Percentiles rank a stretch among this genome's conserved stretches.
phyloP scores from a whole-genome alignment of 1,140 invertebrate species.

The Plutomurus gul region DNA sequence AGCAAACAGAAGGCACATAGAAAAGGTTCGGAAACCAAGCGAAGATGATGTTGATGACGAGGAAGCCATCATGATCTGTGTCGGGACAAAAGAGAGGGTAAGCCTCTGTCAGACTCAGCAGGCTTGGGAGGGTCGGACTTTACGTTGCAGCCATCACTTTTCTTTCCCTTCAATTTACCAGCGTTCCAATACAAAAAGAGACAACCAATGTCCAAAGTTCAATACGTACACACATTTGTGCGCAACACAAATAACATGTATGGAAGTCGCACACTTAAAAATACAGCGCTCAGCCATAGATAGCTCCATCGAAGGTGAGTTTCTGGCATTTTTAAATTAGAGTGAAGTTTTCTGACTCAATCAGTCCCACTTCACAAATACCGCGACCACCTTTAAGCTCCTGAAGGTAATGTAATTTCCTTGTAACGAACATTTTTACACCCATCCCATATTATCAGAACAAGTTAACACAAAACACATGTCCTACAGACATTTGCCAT shows the following conservation, averaged over 20 bases:
- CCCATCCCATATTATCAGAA: no score
- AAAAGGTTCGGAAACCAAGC: background rate
- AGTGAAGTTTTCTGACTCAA: no score
- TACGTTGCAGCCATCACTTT: constrained; percentile 28
- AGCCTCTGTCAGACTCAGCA: constrained; percentile 28
- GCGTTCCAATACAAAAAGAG: constrained; percentile 10
- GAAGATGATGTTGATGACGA: background rate
- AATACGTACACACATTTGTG: background rate
- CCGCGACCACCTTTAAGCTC: no score
- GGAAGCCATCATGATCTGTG: constrained; percentile 32
- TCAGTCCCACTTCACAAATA: no score
- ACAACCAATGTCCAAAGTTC: background rate
- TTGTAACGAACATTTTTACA: no score
- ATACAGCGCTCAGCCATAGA: no score
- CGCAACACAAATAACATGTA: background rate
- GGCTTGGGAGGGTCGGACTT: constrained; percentile 20
- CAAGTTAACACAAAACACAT: no score
- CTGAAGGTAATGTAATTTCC: no score
- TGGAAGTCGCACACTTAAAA: background rate
- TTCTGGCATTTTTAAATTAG: no score
- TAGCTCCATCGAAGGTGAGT: no score
- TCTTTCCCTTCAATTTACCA: constrained; percentile 10
- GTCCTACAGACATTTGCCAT: no score
- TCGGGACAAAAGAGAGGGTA: constrained; percentile 12
- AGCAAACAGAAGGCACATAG: background rate